Conservation (phyloP, 1,140 invertebrate genomes). For the Heliconius nattereri region DNA sequence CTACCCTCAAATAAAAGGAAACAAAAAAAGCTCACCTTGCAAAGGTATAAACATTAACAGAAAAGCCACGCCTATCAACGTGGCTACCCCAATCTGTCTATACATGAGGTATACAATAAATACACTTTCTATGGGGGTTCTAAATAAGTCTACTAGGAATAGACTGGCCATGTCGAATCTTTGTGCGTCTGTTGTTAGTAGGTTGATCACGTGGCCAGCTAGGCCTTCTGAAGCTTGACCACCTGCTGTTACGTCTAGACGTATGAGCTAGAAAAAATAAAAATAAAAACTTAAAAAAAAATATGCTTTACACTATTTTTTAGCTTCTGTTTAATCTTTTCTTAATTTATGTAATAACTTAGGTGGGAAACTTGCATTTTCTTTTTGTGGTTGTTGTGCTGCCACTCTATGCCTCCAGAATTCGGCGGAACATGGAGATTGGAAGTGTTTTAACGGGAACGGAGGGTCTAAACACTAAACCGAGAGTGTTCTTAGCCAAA, state of each 20-base stretch:
- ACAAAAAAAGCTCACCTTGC: constrained; percentile 83
- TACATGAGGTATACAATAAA: constrained; percentile 90
- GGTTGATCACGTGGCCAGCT: constrained; percentile 89
- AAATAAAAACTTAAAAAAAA: too few relatives aligned
- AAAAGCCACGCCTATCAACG: constrained; percentile 89
- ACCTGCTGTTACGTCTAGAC: constrained; percentile 63
- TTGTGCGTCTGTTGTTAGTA: constrained; percentile 92
- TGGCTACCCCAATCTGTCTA: constrained; percentile 85
- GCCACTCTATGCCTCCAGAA: too few relatives aligned
- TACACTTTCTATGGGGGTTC: constrained; percentile 89
- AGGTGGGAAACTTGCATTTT: too few relatives aligned
- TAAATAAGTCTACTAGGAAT: constrained; percentile 86
- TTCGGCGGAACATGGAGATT: too few relatives aligned
- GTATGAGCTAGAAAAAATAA: constrained; percentile 52
- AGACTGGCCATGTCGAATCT: constrained; percentile 86
- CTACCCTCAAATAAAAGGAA: constrained; percentile 6
- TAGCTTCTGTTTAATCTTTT: too few relatives aligned
- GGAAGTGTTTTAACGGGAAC: too few relatives aligned
- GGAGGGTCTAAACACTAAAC: too few relatives aligned
- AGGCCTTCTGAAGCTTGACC: constrained; percentile 78
- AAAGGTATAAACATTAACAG: constrained; percentile 91
- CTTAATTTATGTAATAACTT: too few relatives aligned
- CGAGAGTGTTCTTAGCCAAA: too few relatives aligned
- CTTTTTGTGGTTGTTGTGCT: too few relatives aligned
- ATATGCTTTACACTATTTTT: too few relatives aligned